Evolutionary conservation across 2,797 vertebrate species (phyloP).

Genomic region (Syngnathus acus): DNA sequence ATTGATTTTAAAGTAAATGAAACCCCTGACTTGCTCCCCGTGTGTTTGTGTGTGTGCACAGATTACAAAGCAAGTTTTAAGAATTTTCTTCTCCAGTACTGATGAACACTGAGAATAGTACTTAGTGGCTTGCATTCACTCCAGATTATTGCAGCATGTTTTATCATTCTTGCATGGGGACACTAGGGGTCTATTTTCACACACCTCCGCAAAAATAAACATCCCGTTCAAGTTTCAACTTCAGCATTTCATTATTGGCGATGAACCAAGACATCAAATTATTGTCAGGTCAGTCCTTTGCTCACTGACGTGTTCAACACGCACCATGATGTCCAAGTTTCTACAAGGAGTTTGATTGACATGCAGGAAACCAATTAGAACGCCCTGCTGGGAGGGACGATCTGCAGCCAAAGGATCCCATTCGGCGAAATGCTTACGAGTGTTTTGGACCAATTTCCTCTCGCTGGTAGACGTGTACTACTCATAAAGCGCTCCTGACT

Average conservation of each 20-base stretch:
- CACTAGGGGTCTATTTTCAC: not conserved
- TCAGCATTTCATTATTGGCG: too few species aligned
- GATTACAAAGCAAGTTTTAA: too few species aligned
- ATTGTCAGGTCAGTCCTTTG: not conserved
- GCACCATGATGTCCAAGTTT: constrained; percentile 4
- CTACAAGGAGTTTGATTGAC: constrained; percentile 32
- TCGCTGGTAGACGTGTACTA: constrained; percentile 6
- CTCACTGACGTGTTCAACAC: not conserved
- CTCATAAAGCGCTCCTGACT: constrained; percentile 10
- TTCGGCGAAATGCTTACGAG: constrained; percentile 12
- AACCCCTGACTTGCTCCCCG: too few species aligned
- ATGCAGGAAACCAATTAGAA: constrained; percentile 5
- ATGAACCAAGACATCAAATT: not conserved
- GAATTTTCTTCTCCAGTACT: too few species aligned
- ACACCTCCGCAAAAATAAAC: not conserved
- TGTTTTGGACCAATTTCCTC: constrained; percentile 42
- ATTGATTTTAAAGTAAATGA: too few species aligned
- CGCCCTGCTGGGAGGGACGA: constrained; percentile 16
- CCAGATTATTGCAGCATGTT: too few species aligned
- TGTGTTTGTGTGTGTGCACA: too few species aligned
- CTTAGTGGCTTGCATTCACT: too few species aligned
- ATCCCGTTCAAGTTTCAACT: not conserved
- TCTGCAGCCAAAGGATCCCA: constrained; percentile 22
- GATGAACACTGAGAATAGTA: too few species aligned
- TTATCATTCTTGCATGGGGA: too few species aligned